phyloP scores from a whole-genome alignment of 2,888 invertebrate species.

The Zelleria hepariella region DNA sequence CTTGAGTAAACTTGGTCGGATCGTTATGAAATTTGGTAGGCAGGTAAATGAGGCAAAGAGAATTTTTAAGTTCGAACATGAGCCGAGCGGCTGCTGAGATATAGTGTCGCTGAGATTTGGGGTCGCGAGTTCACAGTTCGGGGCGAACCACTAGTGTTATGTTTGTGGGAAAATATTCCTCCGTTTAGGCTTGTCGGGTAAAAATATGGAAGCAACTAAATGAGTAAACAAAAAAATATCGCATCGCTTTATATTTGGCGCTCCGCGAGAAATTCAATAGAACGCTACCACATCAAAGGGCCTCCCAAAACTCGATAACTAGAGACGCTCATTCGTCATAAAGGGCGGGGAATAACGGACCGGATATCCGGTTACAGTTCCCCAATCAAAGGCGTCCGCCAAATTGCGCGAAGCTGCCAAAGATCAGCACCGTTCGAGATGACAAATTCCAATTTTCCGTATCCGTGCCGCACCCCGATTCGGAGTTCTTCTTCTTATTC shows the following conservation, averaged over 20 bases:
- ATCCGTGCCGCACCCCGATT: constrained; percentile 21
- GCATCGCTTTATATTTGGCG: not conserved
- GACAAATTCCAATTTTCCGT: constrained; percentile 57
- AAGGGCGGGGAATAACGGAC: constrained; percentile 38
- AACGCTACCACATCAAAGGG: constrained; percentile 36
- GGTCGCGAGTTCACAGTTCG: no score
- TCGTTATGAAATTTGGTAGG: no score
- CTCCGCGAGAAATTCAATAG: constrained; percentile 16
- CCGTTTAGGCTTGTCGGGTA: no score
- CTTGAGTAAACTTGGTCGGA: no score
- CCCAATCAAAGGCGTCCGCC: constrained; percentile 56
- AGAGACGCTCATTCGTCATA: constrained; percentile 35
- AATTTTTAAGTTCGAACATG: no score
- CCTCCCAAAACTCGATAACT: constrained; percentile 39
- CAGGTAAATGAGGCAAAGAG: no score
- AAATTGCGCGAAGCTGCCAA: constrained; percentile 49
- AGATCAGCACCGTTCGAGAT: constrained; percentile 52
- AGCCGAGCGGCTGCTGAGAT: no score
- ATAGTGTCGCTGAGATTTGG: no score
- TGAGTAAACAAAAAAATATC: not conserved
- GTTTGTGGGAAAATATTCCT: no score
- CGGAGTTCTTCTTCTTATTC: no score
- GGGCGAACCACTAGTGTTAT: no score
- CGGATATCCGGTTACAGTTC: constrained; percentile 50
- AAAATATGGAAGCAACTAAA: not conserved